Base-by-base conservation (phyloP, 2,888 invertebrate species). In the Lasioglossum marginatum region DNA sequence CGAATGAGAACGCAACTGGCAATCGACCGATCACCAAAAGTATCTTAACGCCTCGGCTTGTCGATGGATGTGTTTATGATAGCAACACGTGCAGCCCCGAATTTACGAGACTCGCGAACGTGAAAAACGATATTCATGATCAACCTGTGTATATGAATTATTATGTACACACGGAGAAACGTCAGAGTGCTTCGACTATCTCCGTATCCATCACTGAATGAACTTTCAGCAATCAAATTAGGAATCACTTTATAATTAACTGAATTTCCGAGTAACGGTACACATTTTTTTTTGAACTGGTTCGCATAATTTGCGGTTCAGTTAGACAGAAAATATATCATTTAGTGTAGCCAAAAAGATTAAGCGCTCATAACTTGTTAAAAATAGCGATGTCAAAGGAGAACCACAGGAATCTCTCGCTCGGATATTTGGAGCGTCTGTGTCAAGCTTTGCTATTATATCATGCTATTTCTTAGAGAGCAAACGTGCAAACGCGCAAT, bases 11-110 rank as follows among this genome's bases (percentile, higher is more conserved):
- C 52, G 45, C 34, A 45, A 27, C 31, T 31, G 27, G 57, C 37
- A 27, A 66, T 57, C 31, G 37, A 72, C 34, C 57, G 52, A 77
- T 79, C 63, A 37, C 66, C 40, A 45, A 81, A 84, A 77, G 77
- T 84, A 77, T 77, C 77, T 83, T 80, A 85, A 80, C 60, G 77
- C 66, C 43, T 45, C 27, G 52, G 27, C 73, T 68, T 52, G 75
- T 60, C 81, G 86, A 86, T 76, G 75, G 60, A 85, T 37, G 48
- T 78, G 85, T 79, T 81, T 86, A 85, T 72, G 81, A 45, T 78
- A 57, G 66, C 48, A 48, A 68, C 81, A 68, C 76, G 76, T 73
- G 85, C 60, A 79, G 43, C 57, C 48, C 19, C 1, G 66, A 60
- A 81, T 85, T 86, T 86, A 86, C 72, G 78, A 85, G 77, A 48